Evolutionary conservation across 1,140 invertebrate species (phyloP), one percentile per base, ranked within the genome.

Genomic region (Drosophila simulans): DNA sequence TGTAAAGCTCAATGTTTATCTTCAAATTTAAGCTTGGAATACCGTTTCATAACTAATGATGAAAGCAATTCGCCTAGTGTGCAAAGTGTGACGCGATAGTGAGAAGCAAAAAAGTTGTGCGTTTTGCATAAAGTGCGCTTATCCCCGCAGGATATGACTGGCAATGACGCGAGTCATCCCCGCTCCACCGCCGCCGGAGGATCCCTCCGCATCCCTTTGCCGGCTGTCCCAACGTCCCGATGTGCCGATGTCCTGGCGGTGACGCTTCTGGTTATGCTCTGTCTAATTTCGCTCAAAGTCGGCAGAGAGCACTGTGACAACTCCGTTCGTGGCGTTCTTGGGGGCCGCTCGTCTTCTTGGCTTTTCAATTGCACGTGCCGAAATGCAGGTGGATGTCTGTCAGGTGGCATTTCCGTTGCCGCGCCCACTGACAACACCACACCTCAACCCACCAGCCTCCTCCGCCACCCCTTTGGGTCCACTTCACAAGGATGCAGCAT

Each of bases 51-150:
- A 22, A 2, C 20, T 22, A 22, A 22, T 7, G 27, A 11, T 10
- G 8, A 20, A 4, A 4, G 0, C 2, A 7, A 31, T 39, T 20
- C 25, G 10, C 35, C 25, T 0, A 54, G 58, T 52, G 49, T 27
- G 43, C 17, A 2, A 42, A 40, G 57, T 42, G 40, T 39, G 48
- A 34, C 4, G 31, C 65, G 20, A 40, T 40, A 46, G 65, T 54
- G 65, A 46, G 58, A 43, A 64, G 60, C 43, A 46, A 77, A 86
- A 81, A 85, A 86, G 63, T 85, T 86, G 82, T 81, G 82, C 82
- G 82, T 86, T 85, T 85, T 85, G 82, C 82, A 85, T 85, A 86
- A 85, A 85, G 82, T 85, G 82, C 82, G 82, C 82, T 85, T 85
- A 85, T 85, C 82, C 82, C 82, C 82, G 74, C 82, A 86, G 82